Base-by-base conservation (phyloP, 2,113 vertebrate species). In the Psilopsiagon aurifrons region DNA sequence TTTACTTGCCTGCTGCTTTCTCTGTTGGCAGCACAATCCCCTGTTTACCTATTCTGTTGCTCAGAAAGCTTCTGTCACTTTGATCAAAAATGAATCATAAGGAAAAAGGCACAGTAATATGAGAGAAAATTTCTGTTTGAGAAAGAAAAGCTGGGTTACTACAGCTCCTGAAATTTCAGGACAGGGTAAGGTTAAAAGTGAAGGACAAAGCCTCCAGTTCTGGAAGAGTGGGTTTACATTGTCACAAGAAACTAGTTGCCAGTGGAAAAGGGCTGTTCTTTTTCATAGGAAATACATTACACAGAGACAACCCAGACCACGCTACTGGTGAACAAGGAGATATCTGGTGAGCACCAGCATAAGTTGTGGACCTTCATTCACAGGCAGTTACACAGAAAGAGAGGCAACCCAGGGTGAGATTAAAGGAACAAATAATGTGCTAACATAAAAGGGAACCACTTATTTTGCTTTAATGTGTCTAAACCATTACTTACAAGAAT, bases 71-170 rank as follows among this genome's bases (percentile, higher is more conserved):
- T 77, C 6, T 69, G 82, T 51, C 4, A 2, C 70, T 92, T 95
- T 96, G 82, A 86, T 88, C 6, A 91, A 94, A 89, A 95, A 87
- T 70, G 20, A 43, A 86, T 93, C 28, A 27, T 29, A 49, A 90
- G 77, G 74, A 37, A 80, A 69, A 84, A 73, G 49, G 22, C 49
- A n/a, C 15, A 62, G n/a, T 22, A 86, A 83, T 23, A 37, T 4
- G 22, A 39, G 28, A 81, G 52, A 79, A 89, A 63, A 62, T 62
- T 89, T 79, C 35, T 89, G 3, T 68, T 89, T 60, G 44, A 71
- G 27, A 64, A 73, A 73, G 67, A 71, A 89, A 60, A 37, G 35
- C 24, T 47, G 43, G 75, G 76, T 49, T 11, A 62, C 13, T 62
- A 19, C 7, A 46, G 31, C 28, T 69, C 20, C 37, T 2, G 2